Conservation (phyloP, 1,140 invertebrate species). For the Brachionus koreanus region DNA sequence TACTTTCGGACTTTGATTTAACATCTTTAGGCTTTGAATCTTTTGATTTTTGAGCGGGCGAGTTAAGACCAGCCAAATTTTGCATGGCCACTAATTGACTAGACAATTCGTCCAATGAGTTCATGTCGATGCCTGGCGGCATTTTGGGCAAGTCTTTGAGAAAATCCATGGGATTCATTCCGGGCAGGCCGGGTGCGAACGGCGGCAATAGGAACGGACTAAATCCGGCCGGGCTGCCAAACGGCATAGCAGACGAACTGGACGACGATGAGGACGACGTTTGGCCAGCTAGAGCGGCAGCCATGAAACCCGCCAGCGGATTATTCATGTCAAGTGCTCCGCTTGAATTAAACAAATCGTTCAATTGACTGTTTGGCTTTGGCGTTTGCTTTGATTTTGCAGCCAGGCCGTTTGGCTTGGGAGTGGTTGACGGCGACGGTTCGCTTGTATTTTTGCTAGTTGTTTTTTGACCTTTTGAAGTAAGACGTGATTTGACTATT, state of each 20-base stretch:
- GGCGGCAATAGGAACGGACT: constrained; percentile 30
- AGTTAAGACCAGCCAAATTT: neutral
- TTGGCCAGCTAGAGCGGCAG: constrained; percentile 13
- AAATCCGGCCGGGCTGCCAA: neutral
- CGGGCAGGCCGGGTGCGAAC: neutral
- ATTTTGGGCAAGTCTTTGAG: constrained; percentile 34
- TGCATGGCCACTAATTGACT: constrained; percentile 4
- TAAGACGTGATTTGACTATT: neutral
- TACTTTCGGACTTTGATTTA: neutral
- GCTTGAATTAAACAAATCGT: neutral
- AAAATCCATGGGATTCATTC: neutral
- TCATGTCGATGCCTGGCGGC: neutral
- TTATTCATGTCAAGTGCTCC: neutral
- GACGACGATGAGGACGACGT: no score
- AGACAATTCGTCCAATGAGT: constrained; percentile 15
- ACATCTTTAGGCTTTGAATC: neutral
- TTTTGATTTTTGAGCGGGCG: neutral
- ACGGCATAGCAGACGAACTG: neutral
- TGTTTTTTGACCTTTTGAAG: neutral
- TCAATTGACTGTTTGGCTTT: neutral
- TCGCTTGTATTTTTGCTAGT: neutral
- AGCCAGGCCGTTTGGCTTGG: neutral
- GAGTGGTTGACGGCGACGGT: neutral
- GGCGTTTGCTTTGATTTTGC: neutral
- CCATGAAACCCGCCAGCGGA: constrained; percentile 11